Conservation (phyloP, 2,797 vertebrate species). For the Dendrocincla tyrannina region DNA sequence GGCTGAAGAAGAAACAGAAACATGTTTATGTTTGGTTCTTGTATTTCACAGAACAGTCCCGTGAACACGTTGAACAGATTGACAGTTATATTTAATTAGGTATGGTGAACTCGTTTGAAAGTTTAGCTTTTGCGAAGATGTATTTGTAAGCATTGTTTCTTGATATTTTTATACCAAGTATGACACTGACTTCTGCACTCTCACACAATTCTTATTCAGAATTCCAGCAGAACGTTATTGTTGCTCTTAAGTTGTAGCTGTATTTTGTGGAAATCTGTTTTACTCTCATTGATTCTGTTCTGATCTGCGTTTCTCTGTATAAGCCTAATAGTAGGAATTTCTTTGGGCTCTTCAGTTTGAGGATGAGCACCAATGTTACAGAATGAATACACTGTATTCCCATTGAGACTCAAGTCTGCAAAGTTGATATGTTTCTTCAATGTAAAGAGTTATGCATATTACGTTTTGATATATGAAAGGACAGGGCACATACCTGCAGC, state of each 20-base stretch:
- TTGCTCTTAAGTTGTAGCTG: not conserved
- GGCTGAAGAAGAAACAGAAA: not conserved
- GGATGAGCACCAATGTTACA: not conserved
- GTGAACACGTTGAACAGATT: not conserved
- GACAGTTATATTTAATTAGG: not conserved
- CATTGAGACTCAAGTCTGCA: not conserved
- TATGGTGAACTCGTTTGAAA: not conserved
- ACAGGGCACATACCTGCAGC: not conserved
- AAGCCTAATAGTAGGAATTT: not conserved
- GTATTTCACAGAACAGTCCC: not conserved
- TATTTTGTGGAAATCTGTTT: not conserved
- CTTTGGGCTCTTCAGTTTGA: not conserved
- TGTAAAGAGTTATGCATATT: accelerated
- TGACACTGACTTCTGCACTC: not conserved
- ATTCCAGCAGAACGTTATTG: not conserved
- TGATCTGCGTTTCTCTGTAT: not conserved
- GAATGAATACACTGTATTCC: not conserved
- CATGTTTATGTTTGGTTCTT: not conserved
- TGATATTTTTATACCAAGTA: not conserved
- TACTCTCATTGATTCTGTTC: not conserved
- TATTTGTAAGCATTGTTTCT: not conserved
- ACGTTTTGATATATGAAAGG: not conserved
- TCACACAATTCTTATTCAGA: not conserved
- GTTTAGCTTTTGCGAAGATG: not conserved
- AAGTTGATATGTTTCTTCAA: not conserved